These are phyloP conservation scores for Suricata suricatta DNA, from an alignment of 2,113 vertebrate genomes.

Conservation along the genomic window DNA sequence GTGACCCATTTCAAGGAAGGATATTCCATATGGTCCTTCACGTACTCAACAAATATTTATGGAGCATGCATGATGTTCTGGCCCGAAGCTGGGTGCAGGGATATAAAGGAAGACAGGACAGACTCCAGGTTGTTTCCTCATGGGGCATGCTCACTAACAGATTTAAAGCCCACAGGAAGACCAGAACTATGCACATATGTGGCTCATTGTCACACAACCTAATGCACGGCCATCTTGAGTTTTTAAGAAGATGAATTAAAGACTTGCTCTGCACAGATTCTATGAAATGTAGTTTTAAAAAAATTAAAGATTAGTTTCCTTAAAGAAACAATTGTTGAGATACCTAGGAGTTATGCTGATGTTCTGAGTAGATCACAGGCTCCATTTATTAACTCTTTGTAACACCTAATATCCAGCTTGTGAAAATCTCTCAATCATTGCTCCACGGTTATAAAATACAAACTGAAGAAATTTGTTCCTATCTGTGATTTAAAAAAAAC, in stretches of 20 bases:
- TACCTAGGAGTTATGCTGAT: neutral
- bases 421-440: neutral
- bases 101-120: neutral
- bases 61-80: neutral
- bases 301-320: neutral
- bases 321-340: neutral
- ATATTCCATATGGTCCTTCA: neutral
- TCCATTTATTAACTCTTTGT: neutral
- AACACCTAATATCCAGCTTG: neutral
- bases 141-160: neutral
- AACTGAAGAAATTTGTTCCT: neutral
- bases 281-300: neutral
- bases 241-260: slow-evolving; percentile 4
- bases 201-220: neutral
- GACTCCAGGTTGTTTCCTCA: neutral
- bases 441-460: neutral
- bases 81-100: neutral
- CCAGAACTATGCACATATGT: neutral
- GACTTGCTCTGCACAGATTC: neutral
- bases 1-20: neutral
- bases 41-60: neutral
- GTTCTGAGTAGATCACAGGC: neutral
- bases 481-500: neutral
- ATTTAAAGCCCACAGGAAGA: neutral
- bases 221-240: neutral